Conservation (phyloP, 2,888 invertebrate genomes). For the Colletes collaris region DNA sequence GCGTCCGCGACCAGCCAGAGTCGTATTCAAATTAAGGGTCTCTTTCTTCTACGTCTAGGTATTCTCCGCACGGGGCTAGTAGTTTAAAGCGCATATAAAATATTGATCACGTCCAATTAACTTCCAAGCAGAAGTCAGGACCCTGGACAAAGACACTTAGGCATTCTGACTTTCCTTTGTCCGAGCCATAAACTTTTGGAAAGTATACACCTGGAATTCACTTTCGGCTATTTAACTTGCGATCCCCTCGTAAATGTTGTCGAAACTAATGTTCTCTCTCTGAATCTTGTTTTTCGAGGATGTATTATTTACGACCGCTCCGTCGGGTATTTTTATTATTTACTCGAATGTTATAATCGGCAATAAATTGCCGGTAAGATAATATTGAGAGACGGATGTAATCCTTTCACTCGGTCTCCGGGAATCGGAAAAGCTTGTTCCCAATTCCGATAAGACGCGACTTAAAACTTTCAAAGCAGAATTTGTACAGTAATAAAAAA, state of each 20-base stretch:
- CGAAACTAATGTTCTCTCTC: slow-evolving; percentile 57
- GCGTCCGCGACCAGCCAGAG: neutral
- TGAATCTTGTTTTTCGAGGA: slow-evolving; percentile 36
- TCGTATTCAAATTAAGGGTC: slow-evolving; percentile 34
- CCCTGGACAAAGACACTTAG: slow-evolving; percentile 36
- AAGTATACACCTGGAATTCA: slow-evolving; percentile 67
- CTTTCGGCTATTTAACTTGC: slow-evolving; percentile 61
- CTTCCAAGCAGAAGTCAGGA: slow-evolving; percentile 56
- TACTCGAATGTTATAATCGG: slow-evolving; percentile 54
- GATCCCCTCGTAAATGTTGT: slow-evolving; percentile 64
- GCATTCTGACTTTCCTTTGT: slow-evolving; percentile 61
- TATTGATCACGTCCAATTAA: slow-evolving; percentile 63
- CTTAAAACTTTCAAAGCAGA: neutral
- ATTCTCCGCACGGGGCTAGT: slow-evolving; percentile 4
- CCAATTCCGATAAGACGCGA: neutral
- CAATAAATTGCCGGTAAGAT: slow-evolving; percentile 56
- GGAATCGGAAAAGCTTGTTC: too few species aligned
- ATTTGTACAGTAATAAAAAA: too few species aligned
- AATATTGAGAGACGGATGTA: slow-evolving; percentile 42
- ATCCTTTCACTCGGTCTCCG: slow-evolving; percentile 18
- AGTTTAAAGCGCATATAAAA: slow-evolving; percentile 53
- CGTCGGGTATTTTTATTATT: slow-evolving; percentile 51
- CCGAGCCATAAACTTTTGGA: slow-evolving; percentile 62
- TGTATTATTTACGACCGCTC: slow-evolving; percentile 55
- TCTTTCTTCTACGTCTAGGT: neutral